Conservation (phyloP, 2,797 vertebrate genomes). For the Coregonus suidteri region DNA sequence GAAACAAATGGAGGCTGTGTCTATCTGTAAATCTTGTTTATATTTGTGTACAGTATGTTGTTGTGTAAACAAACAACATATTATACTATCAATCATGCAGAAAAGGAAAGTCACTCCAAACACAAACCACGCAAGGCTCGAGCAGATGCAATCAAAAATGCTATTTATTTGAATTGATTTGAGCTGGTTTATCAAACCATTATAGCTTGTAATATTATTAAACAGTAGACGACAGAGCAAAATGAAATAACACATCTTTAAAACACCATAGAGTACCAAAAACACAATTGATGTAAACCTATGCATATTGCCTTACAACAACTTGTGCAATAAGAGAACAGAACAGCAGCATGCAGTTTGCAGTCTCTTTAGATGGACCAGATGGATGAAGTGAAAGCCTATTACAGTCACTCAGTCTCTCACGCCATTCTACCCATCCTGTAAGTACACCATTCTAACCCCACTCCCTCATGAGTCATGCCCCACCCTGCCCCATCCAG, state of each 20-base stretch:
- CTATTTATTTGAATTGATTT: constrained; percentile 28
- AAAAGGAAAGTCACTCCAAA: constrained; percentile 23
- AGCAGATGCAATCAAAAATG: constrained; percentile 23
- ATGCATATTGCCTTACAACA: not conserved
- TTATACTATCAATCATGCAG: not conserved
- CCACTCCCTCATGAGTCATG: not conserved
- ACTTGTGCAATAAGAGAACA: not conserved
- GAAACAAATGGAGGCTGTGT: not conserved
- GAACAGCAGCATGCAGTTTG: not conserved
- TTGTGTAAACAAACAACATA: not conserved
- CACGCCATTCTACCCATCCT: not conserved
- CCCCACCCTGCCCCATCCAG: not conserved
- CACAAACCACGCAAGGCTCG: constrained; percentile 24
- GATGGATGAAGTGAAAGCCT: not conserved
- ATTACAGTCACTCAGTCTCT: not conserved
- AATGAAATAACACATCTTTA: too few relatives aligned
- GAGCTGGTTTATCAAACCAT: not conserved
- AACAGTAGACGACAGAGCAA: not conserved
- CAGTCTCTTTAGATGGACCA: not conserved
- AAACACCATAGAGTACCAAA: too few relatives aligned
- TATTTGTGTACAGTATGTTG: not conserved
- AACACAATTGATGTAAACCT: too few relatives aligned
- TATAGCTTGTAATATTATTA: not conserved
- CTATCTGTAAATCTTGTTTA: not conserved
- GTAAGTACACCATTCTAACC: not conserved